Conservation (phyloP, 2,113 vertebrate species). For the Podarcis raffonei region DNA sequence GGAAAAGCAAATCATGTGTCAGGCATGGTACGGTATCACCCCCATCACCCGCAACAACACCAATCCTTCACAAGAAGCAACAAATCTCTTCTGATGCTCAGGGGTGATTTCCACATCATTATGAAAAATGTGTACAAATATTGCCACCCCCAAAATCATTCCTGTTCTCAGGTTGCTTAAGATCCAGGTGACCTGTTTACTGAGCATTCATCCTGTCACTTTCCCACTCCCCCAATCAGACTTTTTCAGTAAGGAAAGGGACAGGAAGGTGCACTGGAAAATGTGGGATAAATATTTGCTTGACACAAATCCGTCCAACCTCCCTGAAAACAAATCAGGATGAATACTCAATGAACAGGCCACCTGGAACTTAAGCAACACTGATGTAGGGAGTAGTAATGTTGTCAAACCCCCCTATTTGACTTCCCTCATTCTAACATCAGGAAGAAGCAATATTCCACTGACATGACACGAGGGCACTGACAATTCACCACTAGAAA, state of each 20-base stretch:
- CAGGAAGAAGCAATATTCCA: neutral
- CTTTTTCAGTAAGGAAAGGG: neutral
- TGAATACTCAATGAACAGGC: too few relatives aligned
- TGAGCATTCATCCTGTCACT: too few relatives aligned
- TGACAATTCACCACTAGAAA: neutral
- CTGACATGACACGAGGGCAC: neutral
- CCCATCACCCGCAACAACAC: neutral
- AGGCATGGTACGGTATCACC: neutral
- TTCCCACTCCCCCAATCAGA: neutral
- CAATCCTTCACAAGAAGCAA: neutral
- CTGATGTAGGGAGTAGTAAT: neutral
- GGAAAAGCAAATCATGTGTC: neutral
- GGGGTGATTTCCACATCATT: neutral
- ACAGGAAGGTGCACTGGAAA: too few relatives aligned
- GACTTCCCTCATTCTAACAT: neutral
- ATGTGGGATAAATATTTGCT: too few relatives aligned
- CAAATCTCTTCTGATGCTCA: neutral
- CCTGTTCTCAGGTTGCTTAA: neutral
- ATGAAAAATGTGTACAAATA: neutral
- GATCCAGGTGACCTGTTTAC: too few relatives aligned
- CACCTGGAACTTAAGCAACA: neutral
- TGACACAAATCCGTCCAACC: too few relatives aligned
- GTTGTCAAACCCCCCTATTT: neutral
- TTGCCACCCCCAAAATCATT: neutral
- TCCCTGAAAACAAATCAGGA: too few relatives aligned